Evolutionary conservation across 2,797 vertebrate species (phyloP), one percentile per base, ranked within the genome.

Genomic region (Acropternis orthonyx): DNA sequence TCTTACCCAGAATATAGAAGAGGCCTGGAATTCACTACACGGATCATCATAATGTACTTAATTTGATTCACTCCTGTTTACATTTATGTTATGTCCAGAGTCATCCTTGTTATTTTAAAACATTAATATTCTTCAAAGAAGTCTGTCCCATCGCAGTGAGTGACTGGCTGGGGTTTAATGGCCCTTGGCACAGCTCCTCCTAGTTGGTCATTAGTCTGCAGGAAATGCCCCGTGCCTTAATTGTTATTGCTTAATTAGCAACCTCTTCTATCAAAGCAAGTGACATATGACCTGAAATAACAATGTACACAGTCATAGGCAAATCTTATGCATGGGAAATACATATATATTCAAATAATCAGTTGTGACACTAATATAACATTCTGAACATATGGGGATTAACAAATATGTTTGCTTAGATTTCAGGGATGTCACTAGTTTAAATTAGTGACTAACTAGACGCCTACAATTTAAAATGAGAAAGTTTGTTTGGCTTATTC

Each of bases 201-300:
- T 96, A 83, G 75, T 7, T 36, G 84, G 91, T 93, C 96, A 95
- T 97, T 97, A 96, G 84, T 88, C 92, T 91, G 51, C 59, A 89
- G 93, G 91, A 96, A 95, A 95, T 97, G 72, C 58, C 69, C 76
- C 67, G 44, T 92, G 76, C 72, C 61, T 95, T 88, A 94, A 91
- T 96, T 96, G 77, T 94, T 97, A 96, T 88, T 97, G 96, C 97
- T 95, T 97, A 93, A 95, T 96, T 93, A 96, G 82, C 81, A 97
- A 68, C 28, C 77, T 88, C 81, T 92, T 90, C 78, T 72, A 89
- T 84, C 2, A 44, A 90, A 95, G 88, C 85, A 95, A 96, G 84
- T 82, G 93, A 73, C 76, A 37, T 63, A 71, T 88, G 76, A 96
- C 94, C 84, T 59, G 55, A 88, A 97, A 97, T 96, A 95, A 92